Evolutionary conservation across 2,797 vertebrate genomes (phyloP).

Genomic region (Labroides dimidiatus): DNA sequence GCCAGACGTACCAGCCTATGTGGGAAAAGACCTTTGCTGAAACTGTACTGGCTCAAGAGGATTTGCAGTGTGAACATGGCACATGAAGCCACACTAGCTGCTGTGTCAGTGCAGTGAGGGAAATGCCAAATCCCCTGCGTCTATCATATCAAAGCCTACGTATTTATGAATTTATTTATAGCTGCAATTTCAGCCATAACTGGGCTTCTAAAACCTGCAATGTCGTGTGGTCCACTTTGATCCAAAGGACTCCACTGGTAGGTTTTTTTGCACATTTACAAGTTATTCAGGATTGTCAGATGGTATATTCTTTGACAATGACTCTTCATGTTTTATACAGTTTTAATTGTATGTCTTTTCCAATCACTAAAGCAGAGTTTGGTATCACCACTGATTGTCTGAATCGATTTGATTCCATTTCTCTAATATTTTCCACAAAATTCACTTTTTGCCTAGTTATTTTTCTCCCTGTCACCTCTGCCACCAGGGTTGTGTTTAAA

Average conservation of each 20-base stretch:
- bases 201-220: background rate
- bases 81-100: background rate
- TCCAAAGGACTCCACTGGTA: background rate
- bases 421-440: too few species aligned
- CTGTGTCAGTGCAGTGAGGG: background rate
- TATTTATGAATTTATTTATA: background rate
- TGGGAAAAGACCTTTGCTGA: constrained; percentile 7
- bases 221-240: background rate
- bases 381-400: too few species aligned
- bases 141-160: background rate
- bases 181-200: background rate
- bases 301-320: background rate
- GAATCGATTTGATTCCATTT: too few species aligned
- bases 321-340: background rate
- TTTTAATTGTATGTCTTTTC: too few species aligned
- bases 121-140: background rate
- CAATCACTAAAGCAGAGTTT: too few species aligned
- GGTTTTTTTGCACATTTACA: background rate
- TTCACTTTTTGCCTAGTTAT: too few species aligned
- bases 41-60: constrained; percentile 1
- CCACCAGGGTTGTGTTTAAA: too few species aligned
- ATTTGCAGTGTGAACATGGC: background rate
- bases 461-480: too few species aligned
- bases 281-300: background rate
- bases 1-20: background rate